Conservation (phyloP, 2,113 vertebrate genomes). For the Rhabdomys dilectus region DNA sequence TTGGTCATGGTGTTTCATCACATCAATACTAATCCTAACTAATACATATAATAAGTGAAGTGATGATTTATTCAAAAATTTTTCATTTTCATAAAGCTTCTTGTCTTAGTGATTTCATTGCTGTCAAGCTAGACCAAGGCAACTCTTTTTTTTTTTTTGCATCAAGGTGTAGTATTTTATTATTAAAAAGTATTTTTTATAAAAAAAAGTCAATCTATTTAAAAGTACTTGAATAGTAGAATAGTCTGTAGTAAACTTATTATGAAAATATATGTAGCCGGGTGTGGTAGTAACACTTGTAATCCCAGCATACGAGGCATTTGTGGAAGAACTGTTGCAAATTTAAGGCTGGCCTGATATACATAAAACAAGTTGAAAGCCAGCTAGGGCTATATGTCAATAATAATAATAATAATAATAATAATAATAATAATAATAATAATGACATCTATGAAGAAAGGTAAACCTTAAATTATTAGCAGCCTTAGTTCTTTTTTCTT, state of each 20-base stretch:
- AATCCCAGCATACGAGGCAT: neutral
- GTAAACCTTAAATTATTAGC: neutral
- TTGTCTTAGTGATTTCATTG: no score
- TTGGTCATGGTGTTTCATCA: neutral
- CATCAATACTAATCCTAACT: neutral
- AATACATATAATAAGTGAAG: neutral
- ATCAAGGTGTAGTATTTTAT: neutral
- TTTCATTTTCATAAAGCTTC: neutral
- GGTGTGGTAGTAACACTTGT: neutral
- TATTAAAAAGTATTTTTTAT: neutral
- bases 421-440: neutral
- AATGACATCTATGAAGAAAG: slow-evolving; percentile 39
- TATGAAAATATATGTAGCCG: neutral
- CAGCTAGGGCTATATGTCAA: neutral
- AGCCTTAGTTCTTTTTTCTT: neutral
- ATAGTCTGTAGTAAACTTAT: neutral
- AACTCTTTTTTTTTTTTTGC: no score
- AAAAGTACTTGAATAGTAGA: slow-evolving; percentile 38
- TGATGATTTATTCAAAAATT: neutral
- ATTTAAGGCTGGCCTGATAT: neutral
- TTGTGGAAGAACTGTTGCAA: no score
- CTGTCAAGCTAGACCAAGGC: no score
- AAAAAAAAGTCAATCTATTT: neutral
- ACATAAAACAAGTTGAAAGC: neutral
- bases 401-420: neutral